phyloP scores from a whole-genome alignment of 2,888 invertebrate genomes.

The Tenthredo livida region DNA sequence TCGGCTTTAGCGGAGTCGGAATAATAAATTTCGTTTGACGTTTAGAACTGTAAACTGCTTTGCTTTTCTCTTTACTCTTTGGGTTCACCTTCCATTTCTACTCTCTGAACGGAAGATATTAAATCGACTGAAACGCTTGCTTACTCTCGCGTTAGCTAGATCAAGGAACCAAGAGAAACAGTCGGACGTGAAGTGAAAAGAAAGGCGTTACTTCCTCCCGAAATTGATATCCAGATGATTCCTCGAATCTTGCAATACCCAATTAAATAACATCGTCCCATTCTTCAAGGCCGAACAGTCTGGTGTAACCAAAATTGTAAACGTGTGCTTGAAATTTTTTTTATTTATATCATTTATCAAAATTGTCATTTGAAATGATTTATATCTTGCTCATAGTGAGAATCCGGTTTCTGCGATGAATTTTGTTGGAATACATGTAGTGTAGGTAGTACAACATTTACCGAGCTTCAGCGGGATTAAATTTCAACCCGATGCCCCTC shows the following conservation, averaged over 20 bases:
- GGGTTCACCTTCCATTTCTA: conserved; percentile 30
- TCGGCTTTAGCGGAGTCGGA: conserved; percentile 24
- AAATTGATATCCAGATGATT: neutral
- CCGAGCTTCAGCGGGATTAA: neutral
- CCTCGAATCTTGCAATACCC: neutral
- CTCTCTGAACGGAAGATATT: conserved; percentile 1
- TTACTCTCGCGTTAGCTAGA: neutral
- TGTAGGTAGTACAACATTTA: neutral
- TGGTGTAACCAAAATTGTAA: neutral
- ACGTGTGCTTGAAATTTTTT: neutral
- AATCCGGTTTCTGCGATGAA: neutral
- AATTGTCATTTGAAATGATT: neutral
- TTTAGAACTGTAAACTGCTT: conserved; percentile 42
- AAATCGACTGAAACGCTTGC: neutral
- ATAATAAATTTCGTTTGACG: conserved; percentile 44
- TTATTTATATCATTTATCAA: neutral
- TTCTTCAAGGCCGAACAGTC: neutral
- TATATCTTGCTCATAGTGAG: neutral
- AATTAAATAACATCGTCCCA: neutral
- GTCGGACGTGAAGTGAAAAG: neutral
- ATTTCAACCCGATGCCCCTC: neutral
- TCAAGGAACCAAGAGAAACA: neutral
- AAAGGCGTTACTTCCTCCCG: neutral
- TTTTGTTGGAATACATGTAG: neutral
- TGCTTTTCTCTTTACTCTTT: conserved; percentile 41